phyloP scores from a whole-genome alignment of 2,888 invertebrate genomes.

The Dermolepida albohirtum region DNA sequence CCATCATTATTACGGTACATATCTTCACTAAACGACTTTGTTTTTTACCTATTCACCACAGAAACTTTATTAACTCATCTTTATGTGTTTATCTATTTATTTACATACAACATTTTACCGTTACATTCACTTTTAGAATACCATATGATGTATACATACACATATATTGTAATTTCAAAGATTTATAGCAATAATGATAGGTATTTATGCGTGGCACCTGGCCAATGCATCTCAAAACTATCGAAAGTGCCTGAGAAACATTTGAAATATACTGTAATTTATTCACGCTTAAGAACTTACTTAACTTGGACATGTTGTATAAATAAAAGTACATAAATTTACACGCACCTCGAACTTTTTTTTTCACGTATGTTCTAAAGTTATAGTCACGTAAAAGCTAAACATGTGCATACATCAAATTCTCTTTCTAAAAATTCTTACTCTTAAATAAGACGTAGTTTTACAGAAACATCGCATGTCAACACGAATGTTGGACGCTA shows the following conservation, averaged over 20 bases:
- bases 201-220: conserved; percentile 36
- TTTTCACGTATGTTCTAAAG: conserved; percentile 2
- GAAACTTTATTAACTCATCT: too few species aligned
- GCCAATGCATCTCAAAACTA: conserved; percentile 28
- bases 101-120: conserved; percentile 5
- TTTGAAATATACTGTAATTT: conserved; percentile 32
- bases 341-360: conserved; percentile 14
- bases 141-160: background rate
- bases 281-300: conserved; percentile 36
- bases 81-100: too few species aligned
- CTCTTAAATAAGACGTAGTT: conserved; percentile 14
- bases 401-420: conserved; percentile 25
- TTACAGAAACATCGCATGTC: conserved; percentile 27
- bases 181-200: conserved; percentile 30
- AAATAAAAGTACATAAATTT: conserved; percentile 38
- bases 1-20: too few species aligned
- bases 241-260: conserved; percentile 18
- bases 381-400: conserved; percentile 34
- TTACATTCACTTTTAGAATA: background rate
- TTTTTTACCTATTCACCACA: too few species aligned
- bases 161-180: conserved; percentile 23
- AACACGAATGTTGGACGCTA: background rate
- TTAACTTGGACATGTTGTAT: conserved; percentile 37
- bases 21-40: too few species aligned
- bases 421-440: conserved; percentile 13